These are phyloP conservation scores for Caiman crocodilus DNA, from an alignment of 2,797 vertebrate genomes.

Conservation along the genomic window DNA sequence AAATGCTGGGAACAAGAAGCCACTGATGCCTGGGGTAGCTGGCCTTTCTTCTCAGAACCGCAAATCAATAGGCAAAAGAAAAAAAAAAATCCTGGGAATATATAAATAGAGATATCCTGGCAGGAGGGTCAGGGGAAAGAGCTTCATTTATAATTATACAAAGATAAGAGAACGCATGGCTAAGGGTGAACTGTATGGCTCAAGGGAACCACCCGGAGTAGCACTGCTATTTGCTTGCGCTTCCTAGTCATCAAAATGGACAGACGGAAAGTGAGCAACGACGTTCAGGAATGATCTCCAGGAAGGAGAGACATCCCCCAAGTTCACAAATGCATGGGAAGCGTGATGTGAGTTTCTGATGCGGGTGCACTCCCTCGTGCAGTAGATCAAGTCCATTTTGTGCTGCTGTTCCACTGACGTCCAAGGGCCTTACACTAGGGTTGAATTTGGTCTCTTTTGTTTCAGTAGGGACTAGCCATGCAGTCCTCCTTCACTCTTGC, in stretches of 20 bases:
- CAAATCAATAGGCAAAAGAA: neutral
- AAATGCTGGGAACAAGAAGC: neutral
- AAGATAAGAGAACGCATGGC: neutral
- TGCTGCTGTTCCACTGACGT: fast-evolving
- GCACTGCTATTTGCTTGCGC: neutral
- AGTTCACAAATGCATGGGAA: neutral
- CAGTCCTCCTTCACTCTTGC: neutral
- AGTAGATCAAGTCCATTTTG: neutral
- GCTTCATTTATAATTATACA: neutral
- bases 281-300: neutral
- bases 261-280: neutral
- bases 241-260: neutral
- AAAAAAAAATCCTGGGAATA: neutral
- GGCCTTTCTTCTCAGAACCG: neutral
- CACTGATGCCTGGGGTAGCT: neutral
- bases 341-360: neutral
- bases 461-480: neutral
- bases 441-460: neutral
- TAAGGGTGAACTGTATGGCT: neutral
- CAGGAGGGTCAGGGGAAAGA: neutral
- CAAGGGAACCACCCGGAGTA: neutral
- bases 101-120: neutral
- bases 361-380: neutral
- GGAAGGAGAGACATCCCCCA: neutral
- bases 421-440: neutral